Evolutionary conservation across 2,888 invertebrate species (phyloP).

Genomic region (Norana najaformis): DNA sequence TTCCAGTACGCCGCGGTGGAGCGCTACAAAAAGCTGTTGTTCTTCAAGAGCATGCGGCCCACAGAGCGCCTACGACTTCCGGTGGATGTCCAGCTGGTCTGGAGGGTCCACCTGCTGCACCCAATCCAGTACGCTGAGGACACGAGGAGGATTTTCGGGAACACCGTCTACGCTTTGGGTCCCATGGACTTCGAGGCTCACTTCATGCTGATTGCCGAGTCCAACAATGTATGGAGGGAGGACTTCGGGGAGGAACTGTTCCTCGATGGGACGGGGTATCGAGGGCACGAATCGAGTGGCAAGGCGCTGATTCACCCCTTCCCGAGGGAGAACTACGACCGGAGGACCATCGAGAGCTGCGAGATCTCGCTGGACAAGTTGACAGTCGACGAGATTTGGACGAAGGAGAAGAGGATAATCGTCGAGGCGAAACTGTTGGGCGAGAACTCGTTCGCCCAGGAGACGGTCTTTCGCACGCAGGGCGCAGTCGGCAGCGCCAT

Average conservation of each 20-base stretch:
- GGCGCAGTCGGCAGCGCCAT: constrained; percentile 30
- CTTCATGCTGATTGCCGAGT: constrained; percentile 21
- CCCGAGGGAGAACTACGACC: constrained; percentile 18
- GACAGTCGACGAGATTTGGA: constrained; percentile 38
- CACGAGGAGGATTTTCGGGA: constrained; percentile 28
- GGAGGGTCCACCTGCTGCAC: constrained; percentile 40
- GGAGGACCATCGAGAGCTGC: constrained; percentile 33
- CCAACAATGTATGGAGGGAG: constrained; percentile 29
- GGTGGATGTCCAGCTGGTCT: constrained; percentile 40
- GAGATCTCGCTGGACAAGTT: constrained; percentile 36
- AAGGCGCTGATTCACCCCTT: background rate
- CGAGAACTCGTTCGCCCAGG: constrained; percentile 34
- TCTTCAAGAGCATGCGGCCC: constrained; percentile 27
- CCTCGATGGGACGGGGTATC: constrained; percentile 32
- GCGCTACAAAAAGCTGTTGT: constrained; percentile 41
- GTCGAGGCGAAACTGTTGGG: constrained; percentile 40
- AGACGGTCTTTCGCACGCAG: constrained; percentile 33
- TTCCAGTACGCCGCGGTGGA: constrained; percentile 40
- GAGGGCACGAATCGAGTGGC: constrained; percentile 27
- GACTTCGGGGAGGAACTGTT: constrained; percentile 34
- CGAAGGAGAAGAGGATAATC: constrained; percentile 37
- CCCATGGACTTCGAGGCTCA: constrained; percentile 19
- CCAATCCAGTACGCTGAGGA: constrained; percentile 41
- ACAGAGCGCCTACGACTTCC: constrained; percentile 29
- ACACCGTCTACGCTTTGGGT: constrained; percentile 17